Evolutionary conservation across 2,797 vertebrate species (phyloP), one percentile per base, ranked within the genome.

Genomic region (Xerus rutilus): DNA sequence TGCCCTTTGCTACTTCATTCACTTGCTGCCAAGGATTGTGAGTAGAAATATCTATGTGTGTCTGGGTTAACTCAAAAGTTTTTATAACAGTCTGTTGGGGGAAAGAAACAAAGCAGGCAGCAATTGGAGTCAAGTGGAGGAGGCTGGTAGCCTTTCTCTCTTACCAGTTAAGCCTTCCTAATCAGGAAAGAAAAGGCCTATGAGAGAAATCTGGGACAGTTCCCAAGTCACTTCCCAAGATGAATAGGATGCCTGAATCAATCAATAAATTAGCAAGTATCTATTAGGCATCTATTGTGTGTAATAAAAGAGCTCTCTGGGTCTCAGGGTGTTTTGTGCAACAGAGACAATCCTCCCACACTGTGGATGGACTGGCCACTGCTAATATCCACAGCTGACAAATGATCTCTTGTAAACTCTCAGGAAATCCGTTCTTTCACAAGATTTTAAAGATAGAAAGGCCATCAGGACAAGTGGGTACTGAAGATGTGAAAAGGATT

Each of bases 211-310:
- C 72, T 76, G 64, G 52, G 73, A 54, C 84, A 47, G 72, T 73
- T 59, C 21, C 72, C 54, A 90, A 20, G 78, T 96, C 54, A 93
- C 74, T 96, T 95, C 84, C 81, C 49, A 73, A 92, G 72, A 84
- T 93, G 73, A 92, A 85, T 17, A 87, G 57, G 21, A 64, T 96
- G 64, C n/a, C 45, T 54, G 21, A 90, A 59, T 96, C 45, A 64
- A 91, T 96, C 87, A 90, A 82, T 92, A 93, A 86, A 74, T 81
- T 65, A 94, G 43, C 45, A 86, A 70, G 13, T 64, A 77, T 81
- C 77, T 86, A 43, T 72, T 47, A 28, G 54, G 52, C n/a, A 78
- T 23, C 17, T 83, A 64, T 74, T 69, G 20, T 74, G 35, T 88
- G 9, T 89, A 86, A 91, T 67, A 47, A 92, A 6, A 18, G 86